These are phyloP conservation scores for Sabatieria punctata DNA, from an alignment of 2,888 invertebrate species.

Conservation along the genomic window DNA sequence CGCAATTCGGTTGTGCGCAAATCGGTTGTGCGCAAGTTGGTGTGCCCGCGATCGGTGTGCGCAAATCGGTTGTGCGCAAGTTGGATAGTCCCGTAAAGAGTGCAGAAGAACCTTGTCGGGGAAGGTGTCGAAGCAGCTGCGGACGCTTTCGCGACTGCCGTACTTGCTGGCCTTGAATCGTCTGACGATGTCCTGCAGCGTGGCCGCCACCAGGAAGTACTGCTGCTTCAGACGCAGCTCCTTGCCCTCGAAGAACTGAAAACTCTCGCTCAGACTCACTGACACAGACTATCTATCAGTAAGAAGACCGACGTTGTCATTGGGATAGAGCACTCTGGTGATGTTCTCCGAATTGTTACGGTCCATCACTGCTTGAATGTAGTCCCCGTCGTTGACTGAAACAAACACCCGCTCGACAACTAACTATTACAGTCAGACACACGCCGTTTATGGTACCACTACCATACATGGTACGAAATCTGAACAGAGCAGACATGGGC, in stretches of 20 bases:
- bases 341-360: constrained; percentile 96
- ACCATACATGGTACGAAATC: too few relatives aligned
- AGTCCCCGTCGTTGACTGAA: constrained; percentile 89
- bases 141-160: constrained; percentile 61
- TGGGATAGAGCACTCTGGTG: constrained; percentile 87
- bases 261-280: constrained; percentile 1
- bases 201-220: constrained; percentile 97
- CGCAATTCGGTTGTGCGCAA: too few relatives aligned
- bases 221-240: constrained; percentile 95
- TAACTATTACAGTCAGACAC: too few relatives aligned
- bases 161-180: constrained; percentile 89
- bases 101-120: constrained; percentile 92
- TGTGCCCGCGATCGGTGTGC: too few relatives aligned
- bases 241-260: constrained; percentile 80
- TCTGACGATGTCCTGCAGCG: constrained; percentile 83
- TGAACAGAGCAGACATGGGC: too few relatives aligned
- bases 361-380: constrained; percentile 95
- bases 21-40: too few relatives aligned
- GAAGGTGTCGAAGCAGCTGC: constrained; percentile 68
- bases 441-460: too few relatives aligned
- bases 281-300: not conserved
- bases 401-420: too few relatives aligned
- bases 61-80: too few relatives aligned
- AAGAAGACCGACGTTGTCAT: constrained; percentile 56
- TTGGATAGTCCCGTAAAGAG: too few relatives aligned